Conservation (phyloP, 92 coral and sea anemone genomes). For the Nematostella vectensis region DNA sequence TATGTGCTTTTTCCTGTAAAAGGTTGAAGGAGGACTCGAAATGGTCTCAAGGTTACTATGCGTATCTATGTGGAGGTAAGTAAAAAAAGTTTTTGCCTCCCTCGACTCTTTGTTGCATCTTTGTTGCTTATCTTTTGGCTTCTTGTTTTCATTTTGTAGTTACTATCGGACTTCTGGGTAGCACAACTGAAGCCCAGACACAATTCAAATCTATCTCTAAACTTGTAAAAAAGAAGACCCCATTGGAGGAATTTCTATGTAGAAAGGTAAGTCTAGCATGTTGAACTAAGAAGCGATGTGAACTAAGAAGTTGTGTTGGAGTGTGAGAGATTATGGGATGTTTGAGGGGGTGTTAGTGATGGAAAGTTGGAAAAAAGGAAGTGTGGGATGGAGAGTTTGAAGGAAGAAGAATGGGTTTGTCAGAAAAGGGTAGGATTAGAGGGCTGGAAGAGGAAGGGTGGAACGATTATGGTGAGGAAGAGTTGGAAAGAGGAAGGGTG, state of each 20-base stretch:
- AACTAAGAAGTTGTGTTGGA: no score
- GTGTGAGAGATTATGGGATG: no score
- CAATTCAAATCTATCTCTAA: conserved; percentile 78
- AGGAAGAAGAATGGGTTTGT: no score
- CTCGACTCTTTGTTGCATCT: conserved; percentile 1
- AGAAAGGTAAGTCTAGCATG: conserved; percentile 91
- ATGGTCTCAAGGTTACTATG: conserved; percentile 96
- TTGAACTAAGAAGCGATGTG: no score
- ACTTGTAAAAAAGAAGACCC: conserved; percentile 88
- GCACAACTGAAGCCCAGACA: conserved; percentile 63
- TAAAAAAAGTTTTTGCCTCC: background rate
- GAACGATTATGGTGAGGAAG: no score
- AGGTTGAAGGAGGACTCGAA: conserved; percentile 90
- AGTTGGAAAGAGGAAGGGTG: no score
- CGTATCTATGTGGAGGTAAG: conserved; percentile 91
- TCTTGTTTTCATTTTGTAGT: conserved; percentile 31
- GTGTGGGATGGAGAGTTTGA: no score
- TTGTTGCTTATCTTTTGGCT: background rate
- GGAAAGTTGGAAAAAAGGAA: background rate
- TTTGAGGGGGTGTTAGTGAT: background rate
- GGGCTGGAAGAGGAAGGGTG: no score
- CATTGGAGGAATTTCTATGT: conserved; percentile 68
- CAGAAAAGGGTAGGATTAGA: no score
- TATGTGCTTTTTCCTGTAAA: no score
- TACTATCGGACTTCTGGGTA: conserved; percentile 77